These are phyloP conservation scores for Karalla daura DNA, from an alignment of 2,797 vertebrate genomes.

Conservation along the genomic window DNA sequence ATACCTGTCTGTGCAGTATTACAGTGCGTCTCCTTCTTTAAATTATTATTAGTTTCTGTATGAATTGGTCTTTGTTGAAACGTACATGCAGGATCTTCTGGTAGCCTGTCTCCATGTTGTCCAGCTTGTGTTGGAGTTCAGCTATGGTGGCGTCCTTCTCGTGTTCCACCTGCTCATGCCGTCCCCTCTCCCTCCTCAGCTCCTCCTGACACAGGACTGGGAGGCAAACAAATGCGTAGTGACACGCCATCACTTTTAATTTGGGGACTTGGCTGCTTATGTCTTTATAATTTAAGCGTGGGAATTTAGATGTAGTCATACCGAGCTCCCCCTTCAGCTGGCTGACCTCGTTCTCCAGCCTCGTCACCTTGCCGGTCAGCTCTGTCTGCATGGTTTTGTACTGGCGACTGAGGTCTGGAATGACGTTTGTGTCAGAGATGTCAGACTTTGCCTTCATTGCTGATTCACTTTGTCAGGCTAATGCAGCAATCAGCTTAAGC, in stretches of 20 bases:
- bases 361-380: slow-evolving; percentile 64
- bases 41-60: neutral
- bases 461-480: slow-evolving; percentile 38
- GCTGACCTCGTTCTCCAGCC: slow-evolving; percentile 74
- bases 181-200: slow-evolving; percentile 57
- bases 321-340: slow-evolving; percentile 75
- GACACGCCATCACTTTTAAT: slow-evolving; percentile 7
- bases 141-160: slow-evolving; percentile 76
- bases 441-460: slow-evolving; percentile 29
- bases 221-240: slow-evolving; percentile 28
- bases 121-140: slow-evolving; percentile 76
- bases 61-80: neutral
- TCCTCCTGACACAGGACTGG: slow-evolving; percentile 73
- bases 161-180: slow-evolving; percentile 46
- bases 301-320: slow-evolving; percentile 43
- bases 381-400: slow-evolving; percentile 75
- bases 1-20: neutral
- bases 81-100: slow-evolving; percentile 83
- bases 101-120: slow-evolving; percentile 80
- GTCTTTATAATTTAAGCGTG: neutral
- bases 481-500: slow-evolving; percentile 55
- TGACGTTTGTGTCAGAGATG: slow-evolving; percentile 21
- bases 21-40: neutral
- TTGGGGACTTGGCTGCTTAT: neutral
- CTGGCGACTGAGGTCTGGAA: slow-evolving; percentile 79